Evolutionary conservation across 2,797 vertebrate genomes (phyloP).

Genomic region (Pseudochirops corinnae): DNA sequence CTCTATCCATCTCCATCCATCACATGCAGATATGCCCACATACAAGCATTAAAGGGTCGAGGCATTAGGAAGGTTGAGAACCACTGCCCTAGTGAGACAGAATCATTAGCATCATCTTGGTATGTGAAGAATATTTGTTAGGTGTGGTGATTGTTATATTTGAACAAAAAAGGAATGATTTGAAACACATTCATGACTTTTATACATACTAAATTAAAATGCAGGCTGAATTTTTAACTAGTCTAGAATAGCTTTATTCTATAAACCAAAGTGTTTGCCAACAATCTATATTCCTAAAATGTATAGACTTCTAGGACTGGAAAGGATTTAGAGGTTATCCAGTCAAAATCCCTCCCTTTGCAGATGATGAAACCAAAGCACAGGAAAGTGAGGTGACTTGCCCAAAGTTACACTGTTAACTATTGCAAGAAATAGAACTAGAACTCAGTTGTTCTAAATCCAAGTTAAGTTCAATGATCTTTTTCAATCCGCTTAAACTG

Average conservation of each 20-base stretch:
- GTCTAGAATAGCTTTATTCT: not conserved
- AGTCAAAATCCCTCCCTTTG: not conserved
- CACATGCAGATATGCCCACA: too few species aligned
- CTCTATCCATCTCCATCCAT: too few species aligned
- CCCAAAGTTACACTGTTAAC: not conserved
- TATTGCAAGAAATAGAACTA: not conserved
- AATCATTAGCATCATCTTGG: not conserved
- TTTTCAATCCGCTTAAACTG: not conserved
- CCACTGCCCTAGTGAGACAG: not conserved
- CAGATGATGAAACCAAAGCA: not conserved
- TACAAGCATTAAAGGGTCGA: too few species aligned
- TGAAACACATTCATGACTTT: not conserved
- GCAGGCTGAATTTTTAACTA: not conserved
- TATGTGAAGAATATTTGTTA: not conserved
- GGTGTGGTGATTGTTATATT: not conserved
- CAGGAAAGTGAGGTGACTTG: not conserved
- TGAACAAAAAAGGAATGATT: not conserved
- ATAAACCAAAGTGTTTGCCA: not conserved
- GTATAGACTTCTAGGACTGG: not conserved
- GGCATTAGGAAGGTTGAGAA: too few species aligned
- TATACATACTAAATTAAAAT: not conserved
- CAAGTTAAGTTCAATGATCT: not conserved
- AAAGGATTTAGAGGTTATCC: not conserved
- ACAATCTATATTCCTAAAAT: not conserved
- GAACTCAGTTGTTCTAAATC: not conserved